phyloP scores from a whole-genome alignment of 2,888 invertebrate species.

The Ectobius pallidus region DNA sequence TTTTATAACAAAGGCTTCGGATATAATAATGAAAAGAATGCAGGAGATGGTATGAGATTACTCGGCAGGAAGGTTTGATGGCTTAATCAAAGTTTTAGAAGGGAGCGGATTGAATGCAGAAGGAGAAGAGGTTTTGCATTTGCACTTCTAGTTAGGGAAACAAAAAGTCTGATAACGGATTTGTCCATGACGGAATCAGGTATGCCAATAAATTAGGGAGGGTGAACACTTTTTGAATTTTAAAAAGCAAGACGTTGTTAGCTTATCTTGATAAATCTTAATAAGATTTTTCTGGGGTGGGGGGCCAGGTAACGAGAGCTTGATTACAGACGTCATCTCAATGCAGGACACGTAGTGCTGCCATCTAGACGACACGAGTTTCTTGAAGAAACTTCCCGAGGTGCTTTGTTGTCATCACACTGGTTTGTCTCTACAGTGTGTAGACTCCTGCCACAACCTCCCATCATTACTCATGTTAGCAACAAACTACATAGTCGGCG shows the following conservation, averaged over 20 bases:
- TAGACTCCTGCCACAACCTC: too few relatives aligned
- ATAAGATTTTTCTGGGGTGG: conserved; percentile 1
- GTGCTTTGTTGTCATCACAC: too few relatives aligned
- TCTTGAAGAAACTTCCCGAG: conserved; percentile 9
- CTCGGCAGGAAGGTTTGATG: not conserved
- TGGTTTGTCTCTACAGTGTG: too few relatives aligned
- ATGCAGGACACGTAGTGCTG: not conserved
- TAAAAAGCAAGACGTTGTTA: not conserved
- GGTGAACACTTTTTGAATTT: conserved; percentile 5
- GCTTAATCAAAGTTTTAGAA: conserved; percentile 2
- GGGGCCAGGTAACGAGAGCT: conserved; percentile 7
- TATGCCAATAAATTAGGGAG: conserved; percentile 14
- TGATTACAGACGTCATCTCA: conserved; percentile 17
- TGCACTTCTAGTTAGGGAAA: not conserved
- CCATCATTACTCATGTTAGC: too few relatives aligned
- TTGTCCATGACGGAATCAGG: not conserved
- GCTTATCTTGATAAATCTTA: conserved; percentile 23
- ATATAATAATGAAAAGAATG: too few relatives aligned
- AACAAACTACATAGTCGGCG: too few relatives aligned
- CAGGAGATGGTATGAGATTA: too few relatives aligned
- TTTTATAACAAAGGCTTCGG: too few relatives aligned
- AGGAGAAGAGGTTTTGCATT: not conserved
- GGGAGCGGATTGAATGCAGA: not conserved
- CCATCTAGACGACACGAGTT: not conserved
- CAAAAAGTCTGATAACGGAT: not conserved